Evolutionary conservation across 1,140 invertebrate species (phyloP), one percentile per base, ranked within the genome.

Genomic region (Neodiprion virginianus): DNA sequence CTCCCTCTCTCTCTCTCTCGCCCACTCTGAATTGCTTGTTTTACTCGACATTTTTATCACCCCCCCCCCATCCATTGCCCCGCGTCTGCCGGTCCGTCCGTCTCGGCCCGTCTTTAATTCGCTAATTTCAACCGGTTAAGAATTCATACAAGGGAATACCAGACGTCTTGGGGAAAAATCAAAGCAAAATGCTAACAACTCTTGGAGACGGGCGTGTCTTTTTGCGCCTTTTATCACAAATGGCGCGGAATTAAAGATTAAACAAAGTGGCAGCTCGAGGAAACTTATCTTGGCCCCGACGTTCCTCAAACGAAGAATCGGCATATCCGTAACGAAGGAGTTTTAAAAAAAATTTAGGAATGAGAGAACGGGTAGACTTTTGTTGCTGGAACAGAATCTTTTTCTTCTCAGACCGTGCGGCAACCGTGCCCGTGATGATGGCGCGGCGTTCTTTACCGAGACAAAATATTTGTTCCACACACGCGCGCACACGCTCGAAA

Each of bases 51-150:
- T 61, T 61, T 61, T 61, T 61, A 61, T 77, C 74, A 71, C 72
- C 71, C 72, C 40, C 67, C 8, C 3, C 0, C 40, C 65, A 77
- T 82, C 74, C 82, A 80, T 86, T 21, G 28, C 28, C 28, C 28
- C 28, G 5, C 28, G 28, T 40, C 28, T 40, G 28, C 28, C 28
- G 28, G 28, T 40, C 28, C 5, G 28, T 5, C 28, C 28, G 28
- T 40, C 28, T 61, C 53, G 8, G 4, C 53, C 53, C 53, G 53
- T 61, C 53, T 87, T 88, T 88, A 88, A 88, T 88, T 88, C 86
- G 85, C 82, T 88, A 87, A 88, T 88, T 88, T 88, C 80, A 82
- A 82, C 80, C 80, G 77, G 80, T 89, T 87, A 88, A 88, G 84
- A 87, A 89, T 88, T 88, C 85, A 88, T 86, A 83, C 80, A 80